A percentile compares a stretch with the other conserved stretches of the same genome.
phyloP scores from a whole-genome alignment of 2,113 vertebrate species.

The Turnix velox region DNA sequence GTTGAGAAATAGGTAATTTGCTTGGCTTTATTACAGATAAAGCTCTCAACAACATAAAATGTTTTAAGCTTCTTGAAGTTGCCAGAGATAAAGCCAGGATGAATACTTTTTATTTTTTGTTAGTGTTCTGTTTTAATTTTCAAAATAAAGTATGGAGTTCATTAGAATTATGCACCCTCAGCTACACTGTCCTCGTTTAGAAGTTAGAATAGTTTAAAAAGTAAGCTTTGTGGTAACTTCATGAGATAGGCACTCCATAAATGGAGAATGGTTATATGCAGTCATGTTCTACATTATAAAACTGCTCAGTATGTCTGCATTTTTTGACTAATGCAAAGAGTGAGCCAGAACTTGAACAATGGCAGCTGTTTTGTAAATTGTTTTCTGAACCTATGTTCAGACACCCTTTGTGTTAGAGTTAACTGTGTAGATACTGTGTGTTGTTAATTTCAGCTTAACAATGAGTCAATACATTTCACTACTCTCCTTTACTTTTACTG shows the following conservation, averaged over 20 bases:
- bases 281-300: neutral
- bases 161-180: neutral
- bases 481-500: neutral
- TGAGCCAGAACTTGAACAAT: neutral
- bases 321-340: neutral
- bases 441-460: neutral
- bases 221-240: neutral
- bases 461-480: neutral
- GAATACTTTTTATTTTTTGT: neutral
- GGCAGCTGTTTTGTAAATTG: neutral
- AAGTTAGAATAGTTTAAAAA: neutral
- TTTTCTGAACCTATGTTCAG: neutral
- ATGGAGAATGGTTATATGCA: neutral
- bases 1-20: neutral
- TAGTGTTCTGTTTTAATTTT: neutral
- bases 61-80: neutral
- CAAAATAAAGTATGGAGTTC: neutral
- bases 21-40: neutral
- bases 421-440: neutral
- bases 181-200: neutral
- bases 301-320: neutral
- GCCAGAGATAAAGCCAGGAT: neutral
- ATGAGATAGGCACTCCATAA: neutral
- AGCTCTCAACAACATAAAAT: neutral
- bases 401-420: neutral